Evolutionary conservation across 1,140 invertebrate species (phyloP), one percentile per base, ranked within the genome.

Genomic region (Papilio helenus): DNA sequence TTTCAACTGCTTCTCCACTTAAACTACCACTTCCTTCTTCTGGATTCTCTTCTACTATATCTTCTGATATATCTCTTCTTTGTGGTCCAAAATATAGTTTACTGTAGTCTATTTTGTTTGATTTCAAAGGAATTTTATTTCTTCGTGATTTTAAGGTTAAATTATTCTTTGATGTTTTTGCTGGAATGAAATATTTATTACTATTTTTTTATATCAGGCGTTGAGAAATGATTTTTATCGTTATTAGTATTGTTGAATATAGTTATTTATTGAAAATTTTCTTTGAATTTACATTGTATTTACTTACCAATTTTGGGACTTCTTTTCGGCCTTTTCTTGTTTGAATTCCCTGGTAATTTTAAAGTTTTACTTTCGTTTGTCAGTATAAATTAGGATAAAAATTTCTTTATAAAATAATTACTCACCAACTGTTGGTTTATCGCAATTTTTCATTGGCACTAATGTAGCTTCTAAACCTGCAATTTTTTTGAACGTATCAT

Each of bases 371-470:
- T 46, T 46, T 44, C 42, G 10, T 44, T 46, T 14, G 44, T 46
- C 14, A 46, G 10, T 46, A 16, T 39, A 46, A 12, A 46, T 46
- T 46, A 46, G 44, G 10, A 46, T 10, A 46, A 9, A 29, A 26
- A 3, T 68, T 29, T 7, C 0, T 29, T 68, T 16, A 68, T 16
- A 29, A 12, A 29, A 16, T 8, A 26, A 26, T 68, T 20, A 49
- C 72, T 74, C 26, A 49, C 72, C 18, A 26, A 18, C 16, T 3
- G 42, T 1, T 23, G 39, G 20, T 65, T 74, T 46, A 16, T 51
- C 20, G 46, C 85, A 87, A 18, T 80, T 79, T 34, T 83, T 65
- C 80, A 84, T 84, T 0, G 84, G 77, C 10, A 86, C 80, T 65
- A 83, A 74, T n/a, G 65, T 80, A 26, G 82, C 81, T 82, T 84